Evolutionary conservation across 2,797 vertebrate species (phyloP).

Genomic region (Lepilemur septentrionalis): DNA sequence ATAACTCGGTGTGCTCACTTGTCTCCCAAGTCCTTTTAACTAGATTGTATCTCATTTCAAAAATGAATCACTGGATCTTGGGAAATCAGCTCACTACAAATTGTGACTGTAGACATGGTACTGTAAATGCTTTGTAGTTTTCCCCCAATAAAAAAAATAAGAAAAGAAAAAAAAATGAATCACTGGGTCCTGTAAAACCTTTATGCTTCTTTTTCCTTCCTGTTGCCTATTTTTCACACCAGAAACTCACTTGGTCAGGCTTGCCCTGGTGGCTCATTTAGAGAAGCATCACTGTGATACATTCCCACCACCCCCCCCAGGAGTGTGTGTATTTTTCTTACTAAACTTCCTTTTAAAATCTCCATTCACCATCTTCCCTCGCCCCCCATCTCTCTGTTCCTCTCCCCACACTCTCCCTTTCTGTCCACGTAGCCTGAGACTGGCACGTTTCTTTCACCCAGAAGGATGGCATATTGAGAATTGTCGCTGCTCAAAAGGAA

Average conservation of each 20-base stretch:
- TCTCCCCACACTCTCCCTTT: neutral
- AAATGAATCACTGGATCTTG: neutral
- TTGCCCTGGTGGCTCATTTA: neutral
- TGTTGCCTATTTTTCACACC: neutral
- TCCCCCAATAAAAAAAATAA: too few relatives aligned
- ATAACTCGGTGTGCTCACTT: neutral
- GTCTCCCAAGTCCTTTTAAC: neutral
- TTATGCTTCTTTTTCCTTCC: neutral
- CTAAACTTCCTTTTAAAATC: neutral
- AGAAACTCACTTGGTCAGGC: neutral
- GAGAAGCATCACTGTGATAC: neutral
- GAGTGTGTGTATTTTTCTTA: neutral
- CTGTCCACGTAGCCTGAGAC: neutral
- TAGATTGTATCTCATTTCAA: constrained; percentile 2
- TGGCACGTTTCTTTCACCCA: neutral
- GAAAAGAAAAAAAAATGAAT: constrained; percentile 12
- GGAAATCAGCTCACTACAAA: too few relatives aligned
- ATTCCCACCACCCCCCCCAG: neutral
- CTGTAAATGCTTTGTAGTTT: too few relatives aligned
- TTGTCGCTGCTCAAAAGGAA: neutral
- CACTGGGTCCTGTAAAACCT: neutral
- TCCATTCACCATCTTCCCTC: neutral
- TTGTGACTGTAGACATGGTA: too few relatives aligned
- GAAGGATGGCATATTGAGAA: neutral
- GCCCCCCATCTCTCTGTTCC: neutral